Percentiles rank a stretch among this genome's conserved stretches.
Conservation (phyloP, 2,888 invertebrate genomes). For the Drosophila robusta region DNA sequence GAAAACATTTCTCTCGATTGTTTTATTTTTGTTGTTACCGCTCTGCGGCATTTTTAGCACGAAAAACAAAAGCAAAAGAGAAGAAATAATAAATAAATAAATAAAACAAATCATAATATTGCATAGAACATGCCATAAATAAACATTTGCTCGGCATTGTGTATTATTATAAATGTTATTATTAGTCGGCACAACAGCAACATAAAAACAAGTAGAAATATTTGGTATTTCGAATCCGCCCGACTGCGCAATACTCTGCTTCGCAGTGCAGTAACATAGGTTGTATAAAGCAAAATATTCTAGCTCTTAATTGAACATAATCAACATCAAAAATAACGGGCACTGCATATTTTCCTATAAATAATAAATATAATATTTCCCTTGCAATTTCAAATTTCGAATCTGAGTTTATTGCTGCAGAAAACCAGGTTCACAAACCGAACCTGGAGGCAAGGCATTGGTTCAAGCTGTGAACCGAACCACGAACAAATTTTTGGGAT, state of each 20-base stretch:
- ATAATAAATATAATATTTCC: too few species aligned
- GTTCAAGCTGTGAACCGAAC: not conserved
- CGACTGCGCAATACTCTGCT: not conserved
- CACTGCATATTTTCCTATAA: too few species aligned
- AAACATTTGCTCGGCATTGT: conserved; percentile 66
- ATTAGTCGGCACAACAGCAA: conserved; percentile 31
- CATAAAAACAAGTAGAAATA: conserved; percentile 1
- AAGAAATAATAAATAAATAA: conserved; percentile 24
- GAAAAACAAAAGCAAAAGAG: conserved; percentile 58
- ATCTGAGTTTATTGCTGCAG: too few species aligned
- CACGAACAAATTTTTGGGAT: too few species aligned
- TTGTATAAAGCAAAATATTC: too few species aligned
- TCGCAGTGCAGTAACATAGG: not conserved
- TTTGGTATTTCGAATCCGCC: conserved; percentile 1
- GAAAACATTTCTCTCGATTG: conserved; percentile 26
- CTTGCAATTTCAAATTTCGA: too few species aligned
- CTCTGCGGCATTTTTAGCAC: conserved; percentile 53
- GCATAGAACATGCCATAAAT: conserved; percentile 60
- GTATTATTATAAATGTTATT: conserved; percentile 54
- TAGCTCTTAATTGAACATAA: too few species aligned
- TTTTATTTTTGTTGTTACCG: conserved; percentile 36
- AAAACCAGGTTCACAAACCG: not conserved
- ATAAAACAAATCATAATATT: conserved; percentile 61
- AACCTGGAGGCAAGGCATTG: not conserved
- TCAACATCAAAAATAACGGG: too few species aligned